phyloP scores from a whole-genome alignment of 2,888 invertebrate species.

The Luffia ferchaultella region DNA sequence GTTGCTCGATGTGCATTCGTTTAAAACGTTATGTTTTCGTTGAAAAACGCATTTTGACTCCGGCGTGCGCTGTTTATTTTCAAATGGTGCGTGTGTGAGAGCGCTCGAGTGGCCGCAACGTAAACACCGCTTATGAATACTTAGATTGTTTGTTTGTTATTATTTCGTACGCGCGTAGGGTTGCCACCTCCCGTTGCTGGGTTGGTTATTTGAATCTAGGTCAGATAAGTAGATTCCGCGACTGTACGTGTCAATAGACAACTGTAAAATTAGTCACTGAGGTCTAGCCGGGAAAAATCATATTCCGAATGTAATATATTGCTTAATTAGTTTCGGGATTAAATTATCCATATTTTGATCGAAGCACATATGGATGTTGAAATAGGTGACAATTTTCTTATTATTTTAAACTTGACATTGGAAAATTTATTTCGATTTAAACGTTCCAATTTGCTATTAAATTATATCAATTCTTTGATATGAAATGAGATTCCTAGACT shows the following conservation, averaged over 20 bases:
- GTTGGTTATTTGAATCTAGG: background rate
- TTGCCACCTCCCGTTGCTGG: background rate
- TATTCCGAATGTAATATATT: too few species aligned
- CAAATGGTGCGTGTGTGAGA: constrained; percentile 41
- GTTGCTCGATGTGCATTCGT: constrained; percentile 22
- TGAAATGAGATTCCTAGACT: too few species aligned
- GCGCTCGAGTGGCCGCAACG: constrained; percentile 30
- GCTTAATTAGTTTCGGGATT: too few species aligned
- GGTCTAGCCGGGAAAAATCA: too few species aligned
- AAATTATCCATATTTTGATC: too few species aligned
- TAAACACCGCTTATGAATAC: constrained; percentile 31
- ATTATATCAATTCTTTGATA: too few species aligned
- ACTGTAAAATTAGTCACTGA: too few species aligned
- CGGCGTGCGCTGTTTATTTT: constrained; percentile 40
- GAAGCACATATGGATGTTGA: too few species aligned
- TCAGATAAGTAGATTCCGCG: background rate
- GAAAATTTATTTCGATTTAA: too few species aligned
- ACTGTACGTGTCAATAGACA: background rate
- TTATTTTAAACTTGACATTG: too few species aligned
- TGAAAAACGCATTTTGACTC: constrained; percentile 37
- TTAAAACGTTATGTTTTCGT: constrained; percentile 29
- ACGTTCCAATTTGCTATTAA: too few species aligned
- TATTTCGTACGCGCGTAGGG: constrained; percentile 9
- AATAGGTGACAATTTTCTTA: too few species aligned
- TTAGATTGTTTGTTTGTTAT: constrained; percentile 29